These are phyloP conservation scores for Labroides dimidiatus DNA, from an alignment of 2,797 vertebrate genomes.

Conservation along the genomic window DNA sequence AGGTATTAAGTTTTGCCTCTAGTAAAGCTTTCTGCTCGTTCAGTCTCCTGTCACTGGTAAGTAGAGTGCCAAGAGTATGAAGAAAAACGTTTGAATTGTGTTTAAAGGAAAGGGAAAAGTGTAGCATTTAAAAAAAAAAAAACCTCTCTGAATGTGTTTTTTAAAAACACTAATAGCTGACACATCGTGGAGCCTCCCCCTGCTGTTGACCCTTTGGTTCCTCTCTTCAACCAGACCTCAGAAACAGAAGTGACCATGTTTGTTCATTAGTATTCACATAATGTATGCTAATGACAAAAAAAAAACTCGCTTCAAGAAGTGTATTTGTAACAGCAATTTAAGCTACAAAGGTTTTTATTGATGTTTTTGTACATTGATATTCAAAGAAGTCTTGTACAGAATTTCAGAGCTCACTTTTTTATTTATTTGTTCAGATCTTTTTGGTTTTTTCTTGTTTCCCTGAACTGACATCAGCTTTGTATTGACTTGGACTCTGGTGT, in stretches of 20 bases:
- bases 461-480: slow-evolving; percentile 78
- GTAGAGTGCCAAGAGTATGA: slow-evolving; percentile 39
- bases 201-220: slow-evolving; percentile 38
- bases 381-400: slow-evolving; percentile 82
- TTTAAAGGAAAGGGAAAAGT: slow-evolving; percentile 49
- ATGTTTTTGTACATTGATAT: slow-evolving; percentile 85
- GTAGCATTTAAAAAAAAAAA: slow-evolving; percentile 55
- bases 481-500: slow-evolving; percentile 71
- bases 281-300: slow-evolving; percentile 58
- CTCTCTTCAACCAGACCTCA: slow-evolving; percentile 64
- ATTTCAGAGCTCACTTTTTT: slow-evolving; percentile 76
- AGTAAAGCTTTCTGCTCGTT: slow-evolving; percentile 1
- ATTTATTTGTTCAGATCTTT: slow-evolving; percentile 77
- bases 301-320: slow-evolving; percentile 59
- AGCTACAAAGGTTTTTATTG: slow-evolving; percentile 83
- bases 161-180: slow-evolving; percentile 45
- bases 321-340: slow-evolving; percentile 86
- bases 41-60: slow-evolving; percentile 15
- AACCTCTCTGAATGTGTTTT: slow-evolving; percentile 57
- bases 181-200: slow-evolving; percentile 16
- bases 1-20: slow-evolving; percentile 11
- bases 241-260: slow-evolving; percentile 70
- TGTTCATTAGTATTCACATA: slow-evolving; percentile 58
- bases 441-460: slow-evolving; percentile 65
- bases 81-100: slow-evolving; percentile 13